phyloP scores from a whole-genome alignment of 2,797 vertebrate genomes.

The Catharus ustulatus region DNA sequence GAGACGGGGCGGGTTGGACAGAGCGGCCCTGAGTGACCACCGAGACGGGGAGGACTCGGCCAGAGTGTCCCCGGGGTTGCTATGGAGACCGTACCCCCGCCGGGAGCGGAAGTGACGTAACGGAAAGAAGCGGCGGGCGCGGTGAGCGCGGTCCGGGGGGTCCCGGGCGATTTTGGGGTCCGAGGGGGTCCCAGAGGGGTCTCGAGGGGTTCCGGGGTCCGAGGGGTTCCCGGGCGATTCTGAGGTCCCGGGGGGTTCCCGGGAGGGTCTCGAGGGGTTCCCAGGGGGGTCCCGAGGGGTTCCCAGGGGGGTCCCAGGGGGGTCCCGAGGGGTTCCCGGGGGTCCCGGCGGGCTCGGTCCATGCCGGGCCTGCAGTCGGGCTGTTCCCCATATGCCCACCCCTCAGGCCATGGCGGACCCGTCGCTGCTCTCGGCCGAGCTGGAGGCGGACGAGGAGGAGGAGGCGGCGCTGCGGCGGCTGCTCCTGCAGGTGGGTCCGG shows the following conservation, averaged over 20 bases:
- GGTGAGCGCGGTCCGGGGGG: not conserved
- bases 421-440: not conserved
- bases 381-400: no score
- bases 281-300: not conserved
- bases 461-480: not conserved
- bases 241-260: not conserved
- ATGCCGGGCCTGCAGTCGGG: fast-evolving
- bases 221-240: not conserved
- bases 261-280: no score
- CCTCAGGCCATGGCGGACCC: not conserved
- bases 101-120: not conserved
- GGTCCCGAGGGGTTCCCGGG: not conserved
- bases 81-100: no score
- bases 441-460: not conserved
- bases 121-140: fast-evolving
- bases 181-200: no score
- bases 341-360: no score
- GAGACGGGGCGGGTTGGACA: not conserved
- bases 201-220: no score
- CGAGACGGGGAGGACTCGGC: not conserved
- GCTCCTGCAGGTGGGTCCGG: not conserved
- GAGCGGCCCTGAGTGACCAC: not conserved
- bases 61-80: no score
- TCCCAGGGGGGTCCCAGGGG: no score
- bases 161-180: no score